Base-by-base conservation (phyloP, 2,888 invertebrate genomes). In the Melipona beecheii region DNA sequence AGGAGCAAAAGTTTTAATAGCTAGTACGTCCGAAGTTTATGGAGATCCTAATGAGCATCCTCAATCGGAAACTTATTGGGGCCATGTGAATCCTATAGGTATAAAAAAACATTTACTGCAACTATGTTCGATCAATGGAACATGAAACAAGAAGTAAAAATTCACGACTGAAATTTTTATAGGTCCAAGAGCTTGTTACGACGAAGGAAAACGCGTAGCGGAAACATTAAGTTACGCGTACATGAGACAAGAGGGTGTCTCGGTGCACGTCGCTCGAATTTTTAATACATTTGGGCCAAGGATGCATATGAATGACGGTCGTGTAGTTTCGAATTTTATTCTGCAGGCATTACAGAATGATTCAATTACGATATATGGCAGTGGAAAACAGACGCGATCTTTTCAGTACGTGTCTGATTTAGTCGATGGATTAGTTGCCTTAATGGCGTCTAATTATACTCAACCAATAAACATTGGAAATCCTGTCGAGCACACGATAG, bases 1-100 rank as follows among this genome's bases (percentile, higher is more conserved):
- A 60, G 97, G 98, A 91, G 99, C 99, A 13, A 97, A 97, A 93
- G 97, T 99, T 75, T 95, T 99, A 84, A 98, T 99, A 93, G 99
- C 99, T 17, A 99, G 99, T 91, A 99, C 99, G 2, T 99, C 99
- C 0, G 99, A 99, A 95, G 98, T 99, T 0, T 99, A 99, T 94
- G 99, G 99, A 17, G 99, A 99, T 95, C 99, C 99, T 0, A 98
- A 98, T 94, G 98, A 98, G 21, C 99, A 99, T 95, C 99, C 99
- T 0, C 99, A 99, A 94, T 97, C 97, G 0, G 99, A 99, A 95
- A 97, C 98, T 0, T 99, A 99, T 93, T 99, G 99, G 99, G 99
- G 99, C 0, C 98, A 99, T 94, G 99, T 99, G 0, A 99, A 99
- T 96, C 99, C 99, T 13, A 99, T 99, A 91, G 98, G 97, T 96